Base-by-base conservation (phyloP, 1,140 invertebrate genomes). In the Maconellicoccus hirsutus region DNA sequence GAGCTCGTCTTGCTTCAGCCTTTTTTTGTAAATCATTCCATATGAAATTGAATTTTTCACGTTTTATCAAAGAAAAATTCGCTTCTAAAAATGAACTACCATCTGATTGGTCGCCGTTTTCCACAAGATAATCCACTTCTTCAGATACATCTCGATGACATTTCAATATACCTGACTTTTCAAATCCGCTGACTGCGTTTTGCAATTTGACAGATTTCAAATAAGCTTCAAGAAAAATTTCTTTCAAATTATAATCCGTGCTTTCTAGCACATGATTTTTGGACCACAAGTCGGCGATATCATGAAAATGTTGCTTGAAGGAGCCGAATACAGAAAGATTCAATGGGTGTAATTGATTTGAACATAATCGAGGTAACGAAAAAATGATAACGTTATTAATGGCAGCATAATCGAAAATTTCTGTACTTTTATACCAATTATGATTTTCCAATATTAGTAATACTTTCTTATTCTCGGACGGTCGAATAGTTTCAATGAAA, bases 361-460 rank as follows among this genome's bases (percentile, higher is more conserved):
- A 77, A 42, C 78, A 79, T 71, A 80, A 78, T 8, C 78, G 76
- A 70, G 78, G 78, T 14, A 76, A 73, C 52, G 77, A 78, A 12
- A 80, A 70, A 74, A 81, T 76, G 22, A 76, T 75, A 63, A 79
- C 77, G 71, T 79, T 10, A 70, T 80, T 76, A 69, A 79, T 73
- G 75, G 72, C 72, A 71, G 74, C 75, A 74, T 74, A 79, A 4
- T 26, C 6, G n/a, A 59, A 29, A 27, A 33, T 25, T 26, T 70
- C 66, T 59, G 42, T 39, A 0, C 21, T 42, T 42, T 74, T 71
- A 73, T 81, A 80, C 12, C 74, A 77, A 6, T 71, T 70, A 70
- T 81, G 79, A 61, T 77, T 78, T 73, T 81, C 80, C 52, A 75
- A 71, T 14, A 82, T 26, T 0, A 81, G 70, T 42, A 83, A 74